Conservation (phyloP, 2,797 vertebrate species). For the Onychomys torridus region DNA sequence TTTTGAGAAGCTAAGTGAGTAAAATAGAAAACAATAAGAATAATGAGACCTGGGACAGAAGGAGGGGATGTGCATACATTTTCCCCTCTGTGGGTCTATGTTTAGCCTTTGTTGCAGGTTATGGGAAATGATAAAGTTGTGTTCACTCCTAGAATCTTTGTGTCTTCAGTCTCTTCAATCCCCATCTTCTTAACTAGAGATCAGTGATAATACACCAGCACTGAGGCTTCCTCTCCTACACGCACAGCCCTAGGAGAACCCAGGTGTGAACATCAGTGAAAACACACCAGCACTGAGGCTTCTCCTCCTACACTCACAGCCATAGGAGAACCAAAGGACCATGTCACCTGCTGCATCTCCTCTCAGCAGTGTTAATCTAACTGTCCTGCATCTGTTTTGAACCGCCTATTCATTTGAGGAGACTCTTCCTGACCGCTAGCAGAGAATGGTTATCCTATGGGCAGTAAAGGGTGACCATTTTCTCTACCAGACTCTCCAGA, state of each 20-base stretch:
- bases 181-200: not conserved
- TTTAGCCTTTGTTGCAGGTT: not conserved
- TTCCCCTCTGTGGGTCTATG: not conserved
- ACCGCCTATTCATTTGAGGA: not conserved
- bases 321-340: not conserved
- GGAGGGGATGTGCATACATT: no score
- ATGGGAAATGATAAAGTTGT: not conserved
- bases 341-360: not conserved
- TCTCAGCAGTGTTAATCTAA: not conserved
- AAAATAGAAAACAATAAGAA: not conserved
- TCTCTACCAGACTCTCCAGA: not conserved
- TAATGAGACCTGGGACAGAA: not conserved
- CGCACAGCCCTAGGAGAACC: not conserved
- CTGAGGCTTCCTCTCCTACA: not conserved
- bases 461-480: not conserved
- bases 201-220: not conserved
- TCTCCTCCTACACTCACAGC: not conserved
- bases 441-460: not conserved
- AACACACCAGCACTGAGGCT: not conserved
- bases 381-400: not conserved
- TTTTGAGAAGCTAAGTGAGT: not conserved
- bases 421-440: not conserved
- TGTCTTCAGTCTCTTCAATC: not conserved
- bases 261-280: no score
- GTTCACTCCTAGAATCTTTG: not conserved